Conservation (phyloP, 2,113 vertebrate genomes). For the Dinomys branickii region DNA sequence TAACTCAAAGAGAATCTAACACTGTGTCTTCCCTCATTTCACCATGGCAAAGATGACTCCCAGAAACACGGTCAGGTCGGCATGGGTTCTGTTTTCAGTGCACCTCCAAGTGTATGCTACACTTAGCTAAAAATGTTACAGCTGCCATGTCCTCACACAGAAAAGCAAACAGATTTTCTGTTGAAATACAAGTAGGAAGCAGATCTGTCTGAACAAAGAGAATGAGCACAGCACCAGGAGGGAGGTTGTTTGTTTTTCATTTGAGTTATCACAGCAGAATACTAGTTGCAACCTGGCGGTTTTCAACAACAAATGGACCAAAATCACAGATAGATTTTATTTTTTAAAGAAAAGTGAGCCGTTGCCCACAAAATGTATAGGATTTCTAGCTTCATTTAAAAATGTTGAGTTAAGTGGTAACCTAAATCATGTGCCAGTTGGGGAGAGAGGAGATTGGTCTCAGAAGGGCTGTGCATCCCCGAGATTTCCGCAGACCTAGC, state of each 20-base stretch:
- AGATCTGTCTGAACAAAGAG: slow-evolving; percentile 21
- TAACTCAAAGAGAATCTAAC: background rate
- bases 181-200: slow-evolving; percentile 47
- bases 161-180: background rate
- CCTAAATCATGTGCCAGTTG: background rate
- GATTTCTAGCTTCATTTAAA: background rate
- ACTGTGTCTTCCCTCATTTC: background rate
- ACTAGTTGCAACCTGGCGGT: background rate
- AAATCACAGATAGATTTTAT: slow-evolving; percentile 7
- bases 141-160: background rate
- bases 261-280: slow-evolving; percentile 22
- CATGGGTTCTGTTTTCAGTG: background rate
- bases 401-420: background rate
- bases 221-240: background rate
- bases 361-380: background rate
- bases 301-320: background rate
- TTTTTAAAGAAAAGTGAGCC: slow-evolving; percentile 7
- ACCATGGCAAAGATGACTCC: background rate
- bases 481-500: no score
- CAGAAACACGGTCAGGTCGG: background rate
- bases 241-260: background rate
- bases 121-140: background rate
- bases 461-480: no score
- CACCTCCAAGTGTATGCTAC: background rate
- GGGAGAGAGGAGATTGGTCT: background rate